Base-by-base conservation (phyloP, 2,888 invertebrate genomes). In the Melieria crassipennis region DNA sequence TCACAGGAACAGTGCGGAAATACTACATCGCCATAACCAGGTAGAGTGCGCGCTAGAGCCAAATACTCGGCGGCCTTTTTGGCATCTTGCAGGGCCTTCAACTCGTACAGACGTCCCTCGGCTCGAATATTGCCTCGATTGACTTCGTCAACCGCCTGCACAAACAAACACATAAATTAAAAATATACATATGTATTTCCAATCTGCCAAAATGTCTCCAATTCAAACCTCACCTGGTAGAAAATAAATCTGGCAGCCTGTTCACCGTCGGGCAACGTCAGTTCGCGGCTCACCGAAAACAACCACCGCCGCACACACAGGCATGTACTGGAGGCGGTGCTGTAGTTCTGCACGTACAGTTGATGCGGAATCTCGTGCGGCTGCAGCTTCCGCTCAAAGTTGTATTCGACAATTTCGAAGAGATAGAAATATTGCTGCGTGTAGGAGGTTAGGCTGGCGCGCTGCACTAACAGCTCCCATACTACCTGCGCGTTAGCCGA, bases 281-380 rank as follows among this genome's bases (percentile, higher is more conserved):
- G 87, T 82, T 92, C 91, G 76, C 92, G 91, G 74, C 89, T 88
- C 58, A 93, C 88, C 57, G 92, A 91, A 88, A 97, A 97, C 73
- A 96, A 87, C 96, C 96, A 97, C 86, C 94, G 93, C 74, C 95
- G 90, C 61, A 99, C 89, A 73, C 94, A 91, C 61, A 99, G 90
- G 85, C 99, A 99, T 63, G 97, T 97, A 78, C 96, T 95, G 52
- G 97, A 96, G 50, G 99, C 98, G 10, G 99, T 99, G 77, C 97
- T 97, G 86, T 99, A 99, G 88, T 99, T 99, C 88, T 99, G 98
- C 80, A 99, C 97, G 89, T 99, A 99, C 76, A 99, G 89, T 81
- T 97, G 95, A 88, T 99, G 99, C 0, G 99, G 99, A 79, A 96
- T 94, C 88, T 99, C 99, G 85, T 93, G 93, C 1, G 95, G 92